Evolutionary conservation across 2,888 invertebrate species (phyloP).

Genomic region (Apamea epomidion): DNA sequence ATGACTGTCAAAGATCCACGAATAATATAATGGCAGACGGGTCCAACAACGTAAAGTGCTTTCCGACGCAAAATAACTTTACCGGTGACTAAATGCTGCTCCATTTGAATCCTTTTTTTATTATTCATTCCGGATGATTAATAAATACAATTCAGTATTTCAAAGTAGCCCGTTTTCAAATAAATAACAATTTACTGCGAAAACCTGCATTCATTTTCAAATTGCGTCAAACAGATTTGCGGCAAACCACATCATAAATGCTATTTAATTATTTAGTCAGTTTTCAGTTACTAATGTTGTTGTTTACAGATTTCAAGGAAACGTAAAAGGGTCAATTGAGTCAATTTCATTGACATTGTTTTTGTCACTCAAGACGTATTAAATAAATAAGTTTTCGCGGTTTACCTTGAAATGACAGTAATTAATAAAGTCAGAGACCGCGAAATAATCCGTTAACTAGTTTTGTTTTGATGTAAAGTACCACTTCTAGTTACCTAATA

Average conservation of each 20-base stretch:
- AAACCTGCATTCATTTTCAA: slow-evolving; percentile 15
- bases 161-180: slow-evolving; percentile 17
- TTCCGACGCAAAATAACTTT: background rate
- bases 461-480: slow-evolving; percentile 18
- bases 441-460: slow-evolving; percentile 33
- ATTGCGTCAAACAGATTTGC: slow-evolving; percentile 24
- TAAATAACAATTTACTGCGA: slow-evolving; percentile 14
- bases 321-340: slow-evolving; percentile 38
- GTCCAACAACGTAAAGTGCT: background rate
- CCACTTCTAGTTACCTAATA: slow-evolving; percentile 36
- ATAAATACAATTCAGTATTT: background rate
- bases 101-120: background rate
- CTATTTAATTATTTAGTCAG: slow-evolving; percentile 21
- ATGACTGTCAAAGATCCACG: background rate
- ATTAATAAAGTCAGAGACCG: slow-evolving; percentile 21
- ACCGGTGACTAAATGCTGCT: background rate
- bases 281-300: slow-evolving; percentile 35
- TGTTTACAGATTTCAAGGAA: slow-evolving; percentile 52
- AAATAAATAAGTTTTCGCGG: slow-evolving; percentile 18
- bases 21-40: background rate
- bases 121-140: slow-evolving; percentile 13
- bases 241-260: slow-evolving; percentile 32
- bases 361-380: slow-evolving; percentile 12
- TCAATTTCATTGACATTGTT: slow-evolving; percentile 34
- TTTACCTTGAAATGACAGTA: slow-evolving; percentile 29